Conservation (phyloP, 2,888 invertebrate genomes). For the Limnephilus marmoratus region DNA sequence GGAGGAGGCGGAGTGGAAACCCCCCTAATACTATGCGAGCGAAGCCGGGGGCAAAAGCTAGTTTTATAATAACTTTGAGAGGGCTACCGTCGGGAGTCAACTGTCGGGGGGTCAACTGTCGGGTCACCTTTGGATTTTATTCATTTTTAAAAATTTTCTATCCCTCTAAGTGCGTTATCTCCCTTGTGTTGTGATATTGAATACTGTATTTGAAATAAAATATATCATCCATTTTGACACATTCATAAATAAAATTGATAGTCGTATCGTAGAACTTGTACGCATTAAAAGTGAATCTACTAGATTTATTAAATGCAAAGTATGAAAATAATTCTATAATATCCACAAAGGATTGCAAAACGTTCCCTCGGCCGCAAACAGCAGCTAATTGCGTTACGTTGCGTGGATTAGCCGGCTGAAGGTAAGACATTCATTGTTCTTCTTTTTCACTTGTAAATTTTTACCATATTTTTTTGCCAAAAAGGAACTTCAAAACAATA, state of each 20-base stretch:
- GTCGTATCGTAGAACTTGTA: background rate
- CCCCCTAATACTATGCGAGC: too few relatives aligned
- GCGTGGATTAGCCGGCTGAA: constrained; percentile 59
- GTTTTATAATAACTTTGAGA: too few relatives aligned
- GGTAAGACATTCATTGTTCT: constrained; percentile 63
- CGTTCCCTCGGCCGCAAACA: constrained; percentile 54
- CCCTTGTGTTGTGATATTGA: too few relatives aligned
- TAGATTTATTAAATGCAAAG: background rate
- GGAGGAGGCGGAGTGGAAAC: too few relatives aligned
- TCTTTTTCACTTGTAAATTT: constrained; percentile 60
- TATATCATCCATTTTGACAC: background rate
- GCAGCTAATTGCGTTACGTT: constrained; percentile 63
- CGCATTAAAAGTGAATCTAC: background rate
- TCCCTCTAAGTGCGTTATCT: too few relatives aligned
- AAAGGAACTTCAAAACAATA: constrained; percentile 58
- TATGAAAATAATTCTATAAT: constrained; percentile 32
- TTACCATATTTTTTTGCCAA: constrained; percentile 57
- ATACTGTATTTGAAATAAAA: too few relatives aligned
- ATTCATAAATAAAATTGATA: background rate
- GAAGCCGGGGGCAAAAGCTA: too few relatives aligned
- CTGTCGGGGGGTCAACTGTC: too few relatives aligned
- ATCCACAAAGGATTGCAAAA: constrained; percentile 59
- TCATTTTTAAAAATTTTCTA: too few relatives aligned
- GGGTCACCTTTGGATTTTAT: too few relatives aligned
- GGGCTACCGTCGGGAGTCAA: too few relatives aligned